phyloP scores from a whole-genome alignment of 2,113 vertebrate genomes.

The Heterochromis multidens region DNA sequence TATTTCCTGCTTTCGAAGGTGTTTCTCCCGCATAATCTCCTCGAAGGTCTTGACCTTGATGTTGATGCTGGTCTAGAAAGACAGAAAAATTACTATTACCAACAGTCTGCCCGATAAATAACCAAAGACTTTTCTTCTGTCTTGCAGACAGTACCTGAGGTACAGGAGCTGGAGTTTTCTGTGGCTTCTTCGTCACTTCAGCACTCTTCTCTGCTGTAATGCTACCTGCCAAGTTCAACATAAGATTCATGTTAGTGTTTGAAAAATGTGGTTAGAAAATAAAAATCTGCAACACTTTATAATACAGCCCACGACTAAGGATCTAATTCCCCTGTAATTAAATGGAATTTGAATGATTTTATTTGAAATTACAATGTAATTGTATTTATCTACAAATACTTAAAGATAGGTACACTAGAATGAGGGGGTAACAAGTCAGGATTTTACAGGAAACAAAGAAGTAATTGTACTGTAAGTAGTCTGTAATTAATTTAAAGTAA shows the following conservation, averaged over 20 bases:
- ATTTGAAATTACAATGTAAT: too few species aligned
- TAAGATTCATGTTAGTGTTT: neutral
- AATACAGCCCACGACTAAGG: too few species aligned
- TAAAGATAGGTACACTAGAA: too few species aligned
- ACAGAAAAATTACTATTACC: neutral
- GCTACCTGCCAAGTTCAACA: constrained; percentile 18
- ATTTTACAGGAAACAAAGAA: too few species aligned
- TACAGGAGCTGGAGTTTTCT: neutral
- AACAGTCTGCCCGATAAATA: neutral
- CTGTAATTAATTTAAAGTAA: too few species aligned
- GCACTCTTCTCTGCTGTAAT: constrained; percentile 14
- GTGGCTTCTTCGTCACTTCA: constrained; percentile 12
- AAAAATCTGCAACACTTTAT: neutral
- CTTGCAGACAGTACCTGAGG: constrained; percentile 34
- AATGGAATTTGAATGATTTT: too few species aligned
- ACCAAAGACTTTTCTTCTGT: neutral
- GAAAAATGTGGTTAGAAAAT: neutral
- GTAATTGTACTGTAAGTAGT: too few species aligned
- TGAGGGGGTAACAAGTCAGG: too few species aligned
- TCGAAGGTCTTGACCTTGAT: constrained; percentile 86
- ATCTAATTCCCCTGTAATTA: too few species aligned
- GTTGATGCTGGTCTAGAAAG: constrained; percentile 36
- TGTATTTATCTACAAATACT: too few species aligned
- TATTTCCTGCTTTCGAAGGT: constrained; percentile 71
- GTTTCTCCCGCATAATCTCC: constrained; percentile 84